phyloP scores from a whole-genome alignment of 2,797 vertebrate species.

The Pelodytes ibericus region DNA sequence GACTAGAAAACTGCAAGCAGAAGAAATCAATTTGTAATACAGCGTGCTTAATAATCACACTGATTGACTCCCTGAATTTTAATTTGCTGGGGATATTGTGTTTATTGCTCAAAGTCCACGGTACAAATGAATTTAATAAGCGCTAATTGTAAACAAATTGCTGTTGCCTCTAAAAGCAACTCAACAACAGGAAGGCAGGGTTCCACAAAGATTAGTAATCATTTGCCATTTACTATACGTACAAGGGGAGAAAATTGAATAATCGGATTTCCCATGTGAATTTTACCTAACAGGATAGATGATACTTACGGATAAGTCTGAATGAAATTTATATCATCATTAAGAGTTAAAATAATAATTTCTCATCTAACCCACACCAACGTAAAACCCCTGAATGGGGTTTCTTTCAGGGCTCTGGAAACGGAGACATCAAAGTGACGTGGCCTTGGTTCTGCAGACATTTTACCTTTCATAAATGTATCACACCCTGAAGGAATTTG shows the following conservation, averaged over 20 bases:
- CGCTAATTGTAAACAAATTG: constrained; percentile 91
- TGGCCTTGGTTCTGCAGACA: constrained; percentile 51
- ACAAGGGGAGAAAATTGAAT: constrained; percentile 53
- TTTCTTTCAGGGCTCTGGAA: too few species aligned
- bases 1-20: not conserved
- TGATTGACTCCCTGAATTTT: constrained; percentile 36
- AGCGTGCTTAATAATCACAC: not conserved
- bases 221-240: constrained; percentile 68
- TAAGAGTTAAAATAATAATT: constrained; percentile 57
- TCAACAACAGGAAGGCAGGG: constrained; percentile 63
- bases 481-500: constrained; percentile 28
- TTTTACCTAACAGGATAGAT: constrained; percentile 78
- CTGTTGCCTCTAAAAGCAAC: constrained; percentile 74
- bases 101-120: constrained; percentile 66
- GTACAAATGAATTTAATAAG: constrained; percentile 81
- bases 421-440: too few species aligned
- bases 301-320: constrained; percentile 72
- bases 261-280: constrained; percentile 88
- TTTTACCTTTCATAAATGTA: constrained; percentile 51
- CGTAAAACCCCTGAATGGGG: too few species aligned
- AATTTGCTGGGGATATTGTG: constrained; percentile 64
- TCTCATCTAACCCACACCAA: constrained; percentile 54
- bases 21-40: constrained; percentile 12
- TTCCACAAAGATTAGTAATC: constrained; percentile 78
- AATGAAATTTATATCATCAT: constrained; percentile 61